Base-by-base conservation (phyloP, 1,140 invertebrate species). In the Eumeta japonica region DNA sequence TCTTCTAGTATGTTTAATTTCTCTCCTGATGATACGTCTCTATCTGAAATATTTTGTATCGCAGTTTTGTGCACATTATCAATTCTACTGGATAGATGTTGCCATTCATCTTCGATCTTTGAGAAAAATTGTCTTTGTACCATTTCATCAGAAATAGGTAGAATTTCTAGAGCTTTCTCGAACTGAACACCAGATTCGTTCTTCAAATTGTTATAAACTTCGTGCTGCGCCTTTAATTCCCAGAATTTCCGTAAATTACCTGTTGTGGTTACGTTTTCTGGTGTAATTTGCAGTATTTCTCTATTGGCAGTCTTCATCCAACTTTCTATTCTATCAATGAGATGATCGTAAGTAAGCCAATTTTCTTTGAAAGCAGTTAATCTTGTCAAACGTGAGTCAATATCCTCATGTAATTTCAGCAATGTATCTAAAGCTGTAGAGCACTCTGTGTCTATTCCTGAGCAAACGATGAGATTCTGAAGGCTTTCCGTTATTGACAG, bases 201-300 rank as follows among this genome's bases (percentile, higher is more conserved):
- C 34, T 82, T 79, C 16, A 89, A 79, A 33, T 84, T 85, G 48
- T 89, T 90, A 54, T 91, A 82, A n/a, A 90, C 82, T 76, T 91
- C 89, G 51, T 89, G 87, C 50, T 92, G 88, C 0, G 89, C 89
- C 66, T 90, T 92, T 24, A 93, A 62, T 72, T 92, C 89, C 89
- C 89, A 92, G 62, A 90, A 91, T 48, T 87, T 81, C 46, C 86
- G 80, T 63, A 90, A 83, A 46, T 89, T 83, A 35, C 82, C 80
- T 19, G 82, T 82, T 11, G 81, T 81, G 27, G 81, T 79, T 3
- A 80, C 57, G 11, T 61, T 64, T 18, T 76, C 71, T 18, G 78
- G 68, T 14, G 77, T 73, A 24, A 78, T 65, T 18, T 75, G 54
- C 28, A 79, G 74, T 20, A 83, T 64, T 58, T 87, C 83, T 45